phyloP scores from a whole-genome alignment of 2,888 invertebrate species.

The Hirtodrosophila duncani region DNA sequence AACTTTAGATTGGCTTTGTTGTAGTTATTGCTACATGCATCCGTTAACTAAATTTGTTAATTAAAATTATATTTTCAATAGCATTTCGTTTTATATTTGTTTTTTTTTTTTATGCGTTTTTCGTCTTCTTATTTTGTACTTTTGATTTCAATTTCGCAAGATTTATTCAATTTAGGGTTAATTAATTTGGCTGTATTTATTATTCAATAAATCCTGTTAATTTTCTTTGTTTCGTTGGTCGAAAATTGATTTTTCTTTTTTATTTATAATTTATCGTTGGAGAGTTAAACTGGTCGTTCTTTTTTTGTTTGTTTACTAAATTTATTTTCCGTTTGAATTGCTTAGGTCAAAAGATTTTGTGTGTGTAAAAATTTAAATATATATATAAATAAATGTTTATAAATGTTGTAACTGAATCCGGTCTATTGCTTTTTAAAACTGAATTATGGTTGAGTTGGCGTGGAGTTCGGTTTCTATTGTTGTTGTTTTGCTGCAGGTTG shows the following conservation, averaged over 20 bases:
- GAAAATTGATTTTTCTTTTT: conserved; percentile 9
- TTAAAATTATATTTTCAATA: background rate
- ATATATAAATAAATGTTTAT: conserved; percentile 27
- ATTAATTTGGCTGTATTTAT: conserved; percentile 1
- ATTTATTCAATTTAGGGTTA: conserved; percentile 12
- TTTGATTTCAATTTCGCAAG: conserved; percentile 59
- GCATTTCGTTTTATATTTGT: conserved; percentile 13
- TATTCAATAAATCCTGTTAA: conserved; percentile 18
- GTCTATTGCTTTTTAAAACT: conserved; percentile 75
- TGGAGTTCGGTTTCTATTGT: conserved; percentile 69
- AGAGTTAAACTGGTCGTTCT: background rate
- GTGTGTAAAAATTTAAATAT: conserved; percentile 8
- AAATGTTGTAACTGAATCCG: conserved; percentile 50
- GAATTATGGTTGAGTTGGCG: conserved; percentile 71
- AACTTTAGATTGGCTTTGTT: too few species aligned
- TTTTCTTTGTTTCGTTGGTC: conserved; percentile 24
- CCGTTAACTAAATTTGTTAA: background rate
- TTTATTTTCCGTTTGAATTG: conserved; percentile 24
- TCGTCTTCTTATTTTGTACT: conserved; percentile 49
- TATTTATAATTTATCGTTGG: conserved; percentile 16
- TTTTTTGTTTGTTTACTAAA: conserved; percentile 2
- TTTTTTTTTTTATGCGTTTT: conserved; percentile 18
- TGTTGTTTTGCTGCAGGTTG: conserved; percentile 32
- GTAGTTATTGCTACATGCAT: too few species aligned
- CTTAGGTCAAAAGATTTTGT: conserved; percentile 30